phyloP scores from a whole-genome alignment of 2,113 vertebrate genomes.

The Gulo gulo region DNA sequence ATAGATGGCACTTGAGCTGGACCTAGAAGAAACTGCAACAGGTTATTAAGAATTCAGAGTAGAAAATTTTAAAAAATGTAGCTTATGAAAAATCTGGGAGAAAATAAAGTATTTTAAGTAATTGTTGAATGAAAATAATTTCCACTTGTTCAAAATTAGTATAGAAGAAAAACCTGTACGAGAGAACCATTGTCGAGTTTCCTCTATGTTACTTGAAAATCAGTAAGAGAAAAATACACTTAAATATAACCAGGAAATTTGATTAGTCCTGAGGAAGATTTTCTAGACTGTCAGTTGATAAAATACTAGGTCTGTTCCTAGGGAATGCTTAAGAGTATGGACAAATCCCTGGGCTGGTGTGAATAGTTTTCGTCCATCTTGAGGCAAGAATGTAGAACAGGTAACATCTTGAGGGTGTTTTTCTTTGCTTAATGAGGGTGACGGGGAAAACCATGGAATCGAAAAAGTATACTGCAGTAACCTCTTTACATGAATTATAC shows the following conservation, averaged over 20 bases:
- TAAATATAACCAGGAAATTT: background rate
- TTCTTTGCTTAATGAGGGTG: background rate
- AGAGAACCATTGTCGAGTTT: background rate
- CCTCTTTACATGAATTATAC: background rate
- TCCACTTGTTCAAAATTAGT: background rate
- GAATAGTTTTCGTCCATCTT: background rate
- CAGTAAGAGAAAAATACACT: background rate
- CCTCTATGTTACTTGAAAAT: background rate
- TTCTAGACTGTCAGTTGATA: background rate
- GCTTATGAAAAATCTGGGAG: background rate
- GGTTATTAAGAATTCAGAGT: background rate
- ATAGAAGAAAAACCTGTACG: background rate
- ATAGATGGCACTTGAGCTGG: background rate
- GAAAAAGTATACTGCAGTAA: background rate
- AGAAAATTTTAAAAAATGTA: background rate
- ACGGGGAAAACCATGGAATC: background rate
- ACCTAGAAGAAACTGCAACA: background rate
- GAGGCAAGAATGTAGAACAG: background rate
- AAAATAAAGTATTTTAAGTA: background rate
- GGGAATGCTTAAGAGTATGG: background rate
- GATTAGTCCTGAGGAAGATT: background rate
- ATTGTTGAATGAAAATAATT: background rate
- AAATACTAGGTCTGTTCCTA: background rate
- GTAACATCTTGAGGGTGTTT: background rate
- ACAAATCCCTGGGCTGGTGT: background rate